A percentile compares a stretch with the other conserved stretches of the same genome.
Evolutionary conservation across 2,797 vertebrate species (phyloP).

Genomic region (Yasuhikotakia modesta): DNA sequence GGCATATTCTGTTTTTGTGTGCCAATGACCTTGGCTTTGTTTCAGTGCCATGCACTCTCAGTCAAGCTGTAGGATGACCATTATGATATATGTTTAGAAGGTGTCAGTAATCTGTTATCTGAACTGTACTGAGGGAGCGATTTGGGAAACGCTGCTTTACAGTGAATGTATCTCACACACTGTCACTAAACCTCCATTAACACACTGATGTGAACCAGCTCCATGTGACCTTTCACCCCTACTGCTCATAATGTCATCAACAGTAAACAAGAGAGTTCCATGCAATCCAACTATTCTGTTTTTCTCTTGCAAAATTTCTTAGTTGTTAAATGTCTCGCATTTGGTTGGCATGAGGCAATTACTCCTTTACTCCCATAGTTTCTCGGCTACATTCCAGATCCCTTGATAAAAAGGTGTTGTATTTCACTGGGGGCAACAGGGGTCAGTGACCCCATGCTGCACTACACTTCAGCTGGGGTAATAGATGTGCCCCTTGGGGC

Average conservation of each 20-base stretch:
- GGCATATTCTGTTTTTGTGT: not conserved
- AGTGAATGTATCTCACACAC: not conserved
- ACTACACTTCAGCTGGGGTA: conserved; percentile 46
- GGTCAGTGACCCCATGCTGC: conserved; percentile 25
- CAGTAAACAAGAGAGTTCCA: conserved; percentile 39
- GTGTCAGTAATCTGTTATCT: not conserved
- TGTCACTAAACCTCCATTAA: conserved; percentile 9
- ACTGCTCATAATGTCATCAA: conserved; percentile 28
- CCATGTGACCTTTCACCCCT: conserved; percentile 47
- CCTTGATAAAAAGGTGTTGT: conserved; percentile 51
- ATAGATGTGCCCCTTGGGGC: conserved; percentile 39
- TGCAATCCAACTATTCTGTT: conserved; percentile 8
- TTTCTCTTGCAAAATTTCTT: conserved; percentile 15
- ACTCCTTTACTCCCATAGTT: not conserved
- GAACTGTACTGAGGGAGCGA: too few species aligned
- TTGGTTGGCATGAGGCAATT: conserved; percentile 32
- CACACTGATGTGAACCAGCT: conserved; percentile 28
- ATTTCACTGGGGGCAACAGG: conserved; percentile 43
- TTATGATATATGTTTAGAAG: not conserved
- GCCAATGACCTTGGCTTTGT: too few species aligned
- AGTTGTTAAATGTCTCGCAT: conserved; percentile 37
- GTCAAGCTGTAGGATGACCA: too few species aligned
- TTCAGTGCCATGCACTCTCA: too few species aligned
- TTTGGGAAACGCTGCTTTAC: not conserved
- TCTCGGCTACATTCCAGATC: conserved; percentile 44